Evolutionary conservation across 2,888 invertebrate species (phyloP).

Genomic region (Terebella lapidaria): DNA sequence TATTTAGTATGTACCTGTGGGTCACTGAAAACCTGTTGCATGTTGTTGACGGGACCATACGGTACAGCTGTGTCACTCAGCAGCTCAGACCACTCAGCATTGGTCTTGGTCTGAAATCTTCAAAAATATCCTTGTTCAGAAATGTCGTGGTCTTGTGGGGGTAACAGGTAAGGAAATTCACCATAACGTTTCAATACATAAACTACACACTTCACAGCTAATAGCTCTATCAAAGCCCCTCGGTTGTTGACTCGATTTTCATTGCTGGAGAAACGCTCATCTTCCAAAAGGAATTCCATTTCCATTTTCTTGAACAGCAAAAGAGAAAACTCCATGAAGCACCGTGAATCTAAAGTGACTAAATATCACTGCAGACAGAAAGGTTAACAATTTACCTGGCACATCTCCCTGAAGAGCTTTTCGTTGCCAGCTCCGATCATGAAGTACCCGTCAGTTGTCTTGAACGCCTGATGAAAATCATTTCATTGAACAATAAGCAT

Average conservation of each 20-base stretch:
- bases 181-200: background rate
- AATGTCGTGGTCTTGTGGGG: too few species aligned
- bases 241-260: constrained; percentile 72
- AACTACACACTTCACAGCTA: background rate
- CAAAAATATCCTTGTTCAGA: too few species aligned
- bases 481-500: too few species aligned
- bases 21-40: constrained; percentile 81
- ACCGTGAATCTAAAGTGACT: background rate
- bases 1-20: constrained; percentile 72
- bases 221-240: constrained; percentile 60
- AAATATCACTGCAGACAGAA: background rate
- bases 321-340: too few species aligned
- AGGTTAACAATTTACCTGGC: constrained; percentile 30
- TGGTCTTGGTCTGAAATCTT: constrained; percentile 63
- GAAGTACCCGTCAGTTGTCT: constrained; percentile 67
- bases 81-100: constrained; percentile 68
- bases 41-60: constrained; percentile 82
- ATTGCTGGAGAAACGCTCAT: constrained; percentile 59
- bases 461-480: constrained; percentile 66
- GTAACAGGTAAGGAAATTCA: too few species aligned
- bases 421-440: constrained; percentile 86
- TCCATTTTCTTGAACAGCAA: constrained; percentile 30
- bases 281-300: constrained; percentile 1
- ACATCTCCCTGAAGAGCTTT: constrained; percentile 41
- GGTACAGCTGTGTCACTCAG: constrained; percentile 77